These are phyloP conservation scores for Heliornis fulica DNA, from an alignment of 2,113 vertebrate genomes.

Conservation along the genomic window DNA sequence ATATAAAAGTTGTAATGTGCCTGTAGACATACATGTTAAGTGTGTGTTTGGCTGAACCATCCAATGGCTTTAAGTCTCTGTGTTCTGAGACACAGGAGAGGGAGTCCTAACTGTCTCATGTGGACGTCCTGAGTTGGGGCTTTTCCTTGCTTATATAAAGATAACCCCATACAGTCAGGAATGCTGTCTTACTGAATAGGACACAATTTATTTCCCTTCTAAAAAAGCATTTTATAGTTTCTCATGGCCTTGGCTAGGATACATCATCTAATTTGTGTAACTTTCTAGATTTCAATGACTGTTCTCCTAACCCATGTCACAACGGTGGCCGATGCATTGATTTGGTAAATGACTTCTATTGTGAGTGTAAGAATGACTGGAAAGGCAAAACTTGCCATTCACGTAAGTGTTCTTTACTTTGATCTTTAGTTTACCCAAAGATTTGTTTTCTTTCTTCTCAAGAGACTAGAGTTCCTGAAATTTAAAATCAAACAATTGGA, in stretches of 20 bases:
- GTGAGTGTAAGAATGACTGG: slow-evolving; percentile 88
- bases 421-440: background rate
- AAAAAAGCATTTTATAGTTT: background rate
- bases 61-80: background rate
- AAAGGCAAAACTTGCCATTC: slow-evolving; percentile 97
- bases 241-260: background rate
- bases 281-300: slow-evolving; percentile 89
- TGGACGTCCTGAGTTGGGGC: background rate
- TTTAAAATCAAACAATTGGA: slow-evolving; percentile 1
- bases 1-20: too few relatives aligned
- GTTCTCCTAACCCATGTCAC: slow-evolving; percentile 86
- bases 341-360: slow-evolving; percentile 91
- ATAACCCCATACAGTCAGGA: background rate
- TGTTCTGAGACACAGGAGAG: background rate
- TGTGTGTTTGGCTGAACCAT: background rate
- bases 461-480: slow-evolving; percentile 49
- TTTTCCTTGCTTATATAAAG: background rate
- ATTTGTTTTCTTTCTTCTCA: background rate
- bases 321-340: slow-evolving; percentile 88
- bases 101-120: background rate
- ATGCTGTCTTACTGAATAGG: background rate
- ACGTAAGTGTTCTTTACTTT: slow-evolving; percentile 78
- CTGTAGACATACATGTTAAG: fast-evolving
- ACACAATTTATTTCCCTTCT: background rate
- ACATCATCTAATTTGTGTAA: background rate